These are phyloP conservation scores for Ceratosolen fusciceps DNA, from an alignment of 1,140 invertebrate species.

Conservation along the genomic window DNA sequence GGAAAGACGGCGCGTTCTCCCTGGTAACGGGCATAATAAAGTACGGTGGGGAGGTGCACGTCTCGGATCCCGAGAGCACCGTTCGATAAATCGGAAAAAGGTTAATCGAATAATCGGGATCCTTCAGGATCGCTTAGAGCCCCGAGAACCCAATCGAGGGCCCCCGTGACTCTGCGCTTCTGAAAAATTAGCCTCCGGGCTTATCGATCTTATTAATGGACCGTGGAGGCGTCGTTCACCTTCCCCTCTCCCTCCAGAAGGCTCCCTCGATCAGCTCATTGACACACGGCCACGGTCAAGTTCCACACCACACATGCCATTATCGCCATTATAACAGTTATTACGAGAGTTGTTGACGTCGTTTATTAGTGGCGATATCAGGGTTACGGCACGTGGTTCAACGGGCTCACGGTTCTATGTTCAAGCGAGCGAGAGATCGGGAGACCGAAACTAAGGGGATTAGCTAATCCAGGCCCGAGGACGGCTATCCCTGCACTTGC, in stretches of 20 bases:
- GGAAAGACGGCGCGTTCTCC: neutral
- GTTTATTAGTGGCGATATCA: neutral
- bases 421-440: constrained; percentile 36
- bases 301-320: neutral
- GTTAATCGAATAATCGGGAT: constrained; percentile 42
- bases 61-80: neutral
- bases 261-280: too few relatives aligned
- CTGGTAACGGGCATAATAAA: neutral
- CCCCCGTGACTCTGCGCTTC: neutral
- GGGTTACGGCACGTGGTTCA: neutral
- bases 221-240: constrained; percentile 37
- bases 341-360: neutral
- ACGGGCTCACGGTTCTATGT: neutral
- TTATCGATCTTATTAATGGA: constrained; percentile 61
- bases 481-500: neutral
- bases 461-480: constrained; percentile 51
- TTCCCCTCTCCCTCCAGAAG: too few relatives aligned
- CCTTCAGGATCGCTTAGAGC: constrained; percentile 4
- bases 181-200: constrained; percentile 39
- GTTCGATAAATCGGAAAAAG: neutral
- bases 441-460: constrained; percentile 59
- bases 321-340: neutral
- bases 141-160: neutral
- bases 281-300: too few relatives aligned
- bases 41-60: neutral